Percentiles rank a stretch among this genome's conserved stretches.
Conservation (phyloP, 1,140 invertebrate species). For the Potamilus streckersoni region DNA sequence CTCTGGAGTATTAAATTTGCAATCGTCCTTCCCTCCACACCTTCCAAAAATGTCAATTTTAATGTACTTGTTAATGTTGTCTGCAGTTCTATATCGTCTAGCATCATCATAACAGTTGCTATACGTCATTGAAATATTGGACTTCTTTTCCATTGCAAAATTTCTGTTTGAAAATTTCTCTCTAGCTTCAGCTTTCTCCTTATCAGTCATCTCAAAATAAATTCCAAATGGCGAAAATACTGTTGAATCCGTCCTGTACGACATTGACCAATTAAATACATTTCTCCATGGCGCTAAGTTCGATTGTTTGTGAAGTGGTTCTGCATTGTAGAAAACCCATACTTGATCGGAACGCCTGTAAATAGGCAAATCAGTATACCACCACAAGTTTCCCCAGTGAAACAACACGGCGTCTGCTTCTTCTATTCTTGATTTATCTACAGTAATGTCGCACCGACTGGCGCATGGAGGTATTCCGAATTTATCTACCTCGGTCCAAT, state of each 20-base stretch:
- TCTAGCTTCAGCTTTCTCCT: not conserved
- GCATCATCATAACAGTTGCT: conserved; percentile 15
- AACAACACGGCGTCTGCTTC: conserved; percentile 13
- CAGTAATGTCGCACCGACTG: not conserved
- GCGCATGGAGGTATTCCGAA: not conserved
- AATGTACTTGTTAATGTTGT: conserved; percentile 3
- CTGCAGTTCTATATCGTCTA: not conserved
- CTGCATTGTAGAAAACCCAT: conserved; percentile 12
- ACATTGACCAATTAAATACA: conserved; percentile 16
- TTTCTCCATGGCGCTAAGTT: not conserved
- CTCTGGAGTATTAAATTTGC: not conserved
- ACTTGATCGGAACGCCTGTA: conserved; percentile 8
- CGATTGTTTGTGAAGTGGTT: conserved; percentile 2
- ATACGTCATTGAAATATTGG: conserved; percentile 3
- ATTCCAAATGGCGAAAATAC: conserved; percentile 1
- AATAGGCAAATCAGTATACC: not conserved
- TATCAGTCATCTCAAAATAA: not conserved
- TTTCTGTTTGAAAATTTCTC: not conserved
- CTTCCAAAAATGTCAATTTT: conserved; percentile 8
- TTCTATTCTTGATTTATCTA: not conserved
- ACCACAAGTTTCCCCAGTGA: conserved; percentile 6
- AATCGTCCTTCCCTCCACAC: conserved; percentile 6
- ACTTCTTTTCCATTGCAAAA: not conserved
- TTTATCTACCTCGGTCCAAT: no score
- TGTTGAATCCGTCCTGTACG: not conserved